Evolutionary conservation across 2,113 vertebrate species (phyloP).

Genomic region (Neodon shergylaensis): DNA sequence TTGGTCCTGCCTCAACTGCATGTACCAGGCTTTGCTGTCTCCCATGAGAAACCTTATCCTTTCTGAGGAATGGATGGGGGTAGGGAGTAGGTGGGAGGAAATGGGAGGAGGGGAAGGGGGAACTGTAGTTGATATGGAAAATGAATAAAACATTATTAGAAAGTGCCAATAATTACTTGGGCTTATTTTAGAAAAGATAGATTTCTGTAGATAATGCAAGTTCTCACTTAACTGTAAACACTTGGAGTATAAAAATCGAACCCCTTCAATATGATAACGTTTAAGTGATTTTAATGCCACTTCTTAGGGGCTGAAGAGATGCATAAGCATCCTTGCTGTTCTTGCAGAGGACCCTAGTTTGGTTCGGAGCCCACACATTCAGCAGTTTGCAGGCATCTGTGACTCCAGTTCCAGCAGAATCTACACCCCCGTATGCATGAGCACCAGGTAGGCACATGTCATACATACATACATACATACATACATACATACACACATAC

Average conservation of each 20-base stretch:
- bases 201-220: conserved; percentile 21
- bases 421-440: not conserved
- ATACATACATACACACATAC: not conserved
- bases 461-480: not conserved
- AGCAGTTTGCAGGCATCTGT: too few relatives aligned
- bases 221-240: not conserved
- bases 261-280: not conserved
- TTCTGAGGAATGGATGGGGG: too few relatives aligned
- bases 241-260: conserved; percentile 1
- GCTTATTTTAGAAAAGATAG: too few relatives aligned
- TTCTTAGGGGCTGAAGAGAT: not conserved
- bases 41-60: too few relatives aligned
- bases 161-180: too few relatives aligned
- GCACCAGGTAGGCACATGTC: not conserved
- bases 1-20: too few relatives aligned
- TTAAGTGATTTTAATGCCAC: not conserved
- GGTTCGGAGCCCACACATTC: not conserved
- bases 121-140: too few relatives aligned
- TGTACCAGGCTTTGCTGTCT: too few relatives aligned
- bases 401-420: not conserved
- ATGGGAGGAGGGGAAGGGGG: too few relatives aligned
- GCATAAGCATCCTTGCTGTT: not conserved
- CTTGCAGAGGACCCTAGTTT: not conserved
- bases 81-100: too few relatives aligned
- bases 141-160: too few relatives aligned